A percentile compares a stretch with the other conserved stretches of the same genome.
Conservation (phyloP, 2,113 vertebrate genomes). For the Mellivora capensis region DNA sequence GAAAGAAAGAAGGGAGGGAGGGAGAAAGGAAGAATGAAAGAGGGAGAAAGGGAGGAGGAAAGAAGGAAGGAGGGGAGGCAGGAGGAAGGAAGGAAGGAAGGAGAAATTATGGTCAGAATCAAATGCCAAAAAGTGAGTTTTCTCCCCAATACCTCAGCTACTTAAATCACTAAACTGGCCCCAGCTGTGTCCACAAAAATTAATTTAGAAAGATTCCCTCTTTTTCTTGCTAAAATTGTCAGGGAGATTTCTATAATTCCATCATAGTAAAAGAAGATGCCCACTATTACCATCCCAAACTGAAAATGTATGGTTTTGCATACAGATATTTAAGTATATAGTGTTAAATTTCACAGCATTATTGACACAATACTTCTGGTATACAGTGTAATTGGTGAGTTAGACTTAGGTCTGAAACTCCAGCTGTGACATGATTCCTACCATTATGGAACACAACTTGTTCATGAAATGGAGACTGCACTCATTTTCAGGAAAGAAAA, state of each 20-base stretch:
- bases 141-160: background rate
- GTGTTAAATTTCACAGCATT: background rate
- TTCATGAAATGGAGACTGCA: background rate
- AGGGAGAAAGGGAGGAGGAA: background rate
- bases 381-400: background rate
- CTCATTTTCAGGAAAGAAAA: constrained; percentile 12
- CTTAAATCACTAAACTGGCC: background rate
- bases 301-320: background rate
- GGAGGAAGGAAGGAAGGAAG: background rate
- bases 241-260: background rate
- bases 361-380: background rate
- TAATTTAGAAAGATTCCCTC: background rate
- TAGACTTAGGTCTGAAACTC: background rate
- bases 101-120: background rate
- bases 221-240: background rate
- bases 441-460: background rate
- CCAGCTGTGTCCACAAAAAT: background rate
- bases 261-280: background rate
- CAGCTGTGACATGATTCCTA: background rate
- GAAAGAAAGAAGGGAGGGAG: background rate
- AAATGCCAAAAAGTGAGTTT: background rate
- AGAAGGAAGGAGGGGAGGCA: background rate
- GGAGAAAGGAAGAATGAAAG: background rate
- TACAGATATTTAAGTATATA: background rate
- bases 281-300: background rate